Base-by-base conservation (phyloP, 1,140 invertebrate species). In the Drosophila sp. region DNA sequence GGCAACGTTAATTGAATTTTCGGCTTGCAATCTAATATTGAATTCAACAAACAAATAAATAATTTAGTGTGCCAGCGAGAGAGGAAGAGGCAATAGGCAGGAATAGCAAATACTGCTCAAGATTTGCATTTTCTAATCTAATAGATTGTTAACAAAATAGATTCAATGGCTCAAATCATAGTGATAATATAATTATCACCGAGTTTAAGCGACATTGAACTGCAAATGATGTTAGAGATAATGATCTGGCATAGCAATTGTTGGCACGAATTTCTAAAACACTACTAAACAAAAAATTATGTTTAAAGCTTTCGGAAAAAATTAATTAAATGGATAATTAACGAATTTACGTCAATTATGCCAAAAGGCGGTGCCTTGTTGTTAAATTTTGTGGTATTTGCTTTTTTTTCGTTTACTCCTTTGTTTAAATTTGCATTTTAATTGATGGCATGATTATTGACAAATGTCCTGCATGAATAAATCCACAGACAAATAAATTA, bases 1-100 rank as follows among this genome's bases (percentile, higher is more conserved):
- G 40, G 10, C 40, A 50, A 47, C 58, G 67, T 54, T 70, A 79
- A 80, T 70, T 75, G 44, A 66, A 25, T 50, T 44, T 64, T 72
- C 33, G 29, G 25, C 8, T 10, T 23, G 1, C 17, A 47, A 44
- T 23, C 17, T 0, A 10, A 50, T 50, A 6, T 5, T 25, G 7
- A 7, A 10, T 27, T 50, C 8, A 50, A 27, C 44, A 50, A 50
- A 27, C 3, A 8, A 17, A 50, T 50, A 27, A 50, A 25, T 50
- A 50, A 50, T 50, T 27, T 50, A 50, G 7, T 50, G 7, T 10
- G 10, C 0, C 10, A 38, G 33, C 7, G 33, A 35, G 7, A 33
- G 1, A 33, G 8, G 3, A 8, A 35, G 33, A 35, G 1, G 35
- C 2, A 10, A 11, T 11, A 11, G 8, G 4, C 4, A 11, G 10